Evolutionary conservation across 2,113 vertebrate genomes (phyloP).

Genomic region (Balaenoptera acutorostrata): DNA sequence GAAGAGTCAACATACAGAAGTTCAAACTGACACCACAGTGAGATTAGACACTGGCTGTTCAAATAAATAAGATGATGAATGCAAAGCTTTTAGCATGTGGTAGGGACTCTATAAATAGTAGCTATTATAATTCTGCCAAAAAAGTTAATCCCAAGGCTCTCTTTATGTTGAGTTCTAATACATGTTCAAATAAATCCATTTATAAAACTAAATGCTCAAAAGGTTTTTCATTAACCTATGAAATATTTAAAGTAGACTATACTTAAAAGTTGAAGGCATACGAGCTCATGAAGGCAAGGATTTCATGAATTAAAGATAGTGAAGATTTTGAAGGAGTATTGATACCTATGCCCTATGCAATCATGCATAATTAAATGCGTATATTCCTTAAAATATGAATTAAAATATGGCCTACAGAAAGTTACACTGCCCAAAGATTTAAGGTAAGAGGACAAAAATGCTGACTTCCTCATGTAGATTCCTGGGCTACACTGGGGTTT

Average conservation of each 20-base stretch:
- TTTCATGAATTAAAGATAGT: slow-evolving; percentile 14
- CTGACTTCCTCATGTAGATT: not conserved
- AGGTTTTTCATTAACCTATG: slow-evolving; percentile 22
- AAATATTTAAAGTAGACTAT: slow-evolving; percentile 13
- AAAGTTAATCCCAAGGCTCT: not conserved
- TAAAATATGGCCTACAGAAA: not conserved
- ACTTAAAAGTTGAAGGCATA: slow-evolving; percentile 11
- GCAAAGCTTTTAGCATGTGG: not conserved
- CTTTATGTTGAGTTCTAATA: not conserved
- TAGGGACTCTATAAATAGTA: not conserved
- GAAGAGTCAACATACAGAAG: not conserved
- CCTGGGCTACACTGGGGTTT: rapidly evolving
- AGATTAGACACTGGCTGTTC: not conserved
- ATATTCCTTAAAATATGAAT: not conserved
- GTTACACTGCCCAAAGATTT: not conserved
- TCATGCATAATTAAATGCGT: not conserved
- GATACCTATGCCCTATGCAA: not conserved
- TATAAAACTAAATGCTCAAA: not conserved
- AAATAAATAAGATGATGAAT: not conserved
- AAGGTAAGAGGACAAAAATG: not conserved
- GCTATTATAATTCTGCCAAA: not conserved
- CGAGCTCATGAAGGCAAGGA: not conserved
- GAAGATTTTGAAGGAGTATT: not conserved
- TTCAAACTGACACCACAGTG: not conserved
- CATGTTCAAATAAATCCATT: not conserved